Conservation (phyloP, 2,113 vertebrate genomes). For the Bubo bubo region DNA sequence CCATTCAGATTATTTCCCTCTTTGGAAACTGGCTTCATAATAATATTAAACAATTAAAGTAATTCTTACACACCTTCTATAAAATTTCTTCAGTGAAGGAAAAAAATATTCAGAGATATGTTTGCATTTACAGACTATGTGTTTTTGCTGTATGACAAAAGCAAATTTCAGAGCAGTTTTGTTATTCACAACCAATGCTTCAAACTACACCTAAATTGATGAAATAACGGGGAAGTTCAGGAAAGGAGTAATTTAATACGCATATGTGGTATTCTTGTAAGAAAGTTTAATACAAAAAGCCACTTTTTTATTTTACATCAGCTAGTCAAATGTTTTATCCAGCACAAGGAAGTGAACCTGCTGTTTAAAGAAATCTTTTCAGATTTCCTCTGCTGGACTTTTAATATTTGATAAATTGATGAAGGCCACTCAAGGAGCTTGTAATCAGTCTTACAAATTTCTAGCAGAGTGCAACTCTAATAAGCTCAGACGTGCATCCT, state of each 20-base stretch:
- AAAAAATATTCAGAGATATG: background rate
- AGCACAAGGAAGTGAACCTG: background rate
- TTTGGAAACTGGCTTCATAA: background rate
- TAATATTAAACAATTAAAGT: background rate
- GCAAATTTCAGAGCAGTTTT: background rate
- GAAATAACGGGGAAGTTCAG: background rate
- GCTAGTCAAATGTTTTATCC: background rate
- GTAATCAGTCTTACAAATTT: constrained; percentile 25
- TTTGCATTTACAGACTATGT: background rate
- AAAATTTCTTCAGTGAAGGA: background rate
- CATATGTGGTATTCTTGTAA: background rate
- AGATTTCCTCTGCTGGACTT: background rate
- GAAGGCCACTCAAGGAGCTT: background rate
- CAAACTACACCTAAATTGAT: background rate
- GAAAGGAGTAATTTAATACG: background rate
- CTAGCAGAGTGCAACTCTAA: background rate
- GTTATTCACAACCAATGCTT: background rate
- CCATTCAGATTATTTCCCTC: background rate
- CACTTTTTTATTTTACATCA: background rate
- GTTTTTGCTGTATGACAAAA: background rate
- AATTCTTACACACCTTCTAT: background rate
- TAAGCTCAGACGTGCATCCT: background rate
- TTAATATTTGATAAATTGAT: constrained; percentile 19
- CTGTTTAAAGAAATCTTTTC: background rate
- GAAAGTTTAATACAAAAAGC: background rate